A percentile compares a stretch with the other conserved stretches of the same genome.
These are phyloP conservation scores for Scrobipalpa costella DNA, from an alignment of 2,888 invertebrate species.

Conservation along the genomic window DNA sequence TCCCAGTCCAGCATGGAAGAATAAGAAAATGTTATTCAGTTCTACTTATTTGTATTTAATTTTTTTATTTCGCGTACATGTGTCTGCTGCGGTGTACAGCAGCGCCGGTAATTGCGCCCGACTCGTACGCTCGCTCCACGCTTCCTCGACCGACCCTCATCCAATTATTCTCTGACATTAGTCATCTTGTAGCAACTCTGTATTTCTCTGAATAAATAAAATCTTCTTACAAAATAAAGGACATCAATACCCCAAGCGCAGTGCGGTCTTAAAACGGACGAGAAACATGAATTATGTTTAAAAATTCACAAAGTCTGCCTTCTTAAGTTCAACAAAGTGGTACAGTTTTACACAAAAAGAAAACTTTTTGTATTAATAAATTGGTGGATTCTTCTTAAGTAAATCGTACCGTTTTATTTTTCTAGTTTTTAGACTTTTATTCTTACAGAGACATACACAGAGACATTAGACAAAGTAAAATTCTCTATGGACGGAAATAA, in stretches of 20 bases:
- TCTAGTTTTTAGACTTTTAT: background rate
- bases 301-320: slow-evolving; percentile 15
- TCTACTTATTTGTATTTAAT: too few relatives aligned
- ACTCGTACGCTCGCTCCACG: background rate
- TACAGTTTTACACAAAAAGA: slow-evolving; percentile 1
- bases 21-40: too few relatives aligned
- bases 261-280: background rate
- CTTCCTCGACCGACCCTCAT: background rate
- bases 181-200: background rate
- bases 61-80: too few relatives aligned
- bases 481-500: too few relatives aligned
- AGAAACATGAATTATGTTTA: slow-evolving; percentile 12
- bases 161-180: background rate
- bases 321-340: background rate
- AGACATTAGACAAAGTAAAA: too few relatives aligned
- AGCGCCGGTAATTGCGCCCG: background rate
- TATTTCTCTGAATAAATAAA: slow-evolving; percentile 8
- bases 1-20: too few relatives aligned
- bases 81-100: background rate
- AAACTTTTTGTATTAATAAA: background rate
- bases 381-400: background rate
- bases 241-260: background rate
- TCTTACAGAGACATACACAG: background rate
- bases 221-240: slow-evolving; percentile 5
- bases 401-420: background rate